These are phyloP conservation scores for Anabacerthia variegaticeps DNA, from an alignment of 2,797 vertebrate species.

Conservation along the genomic window DNA sequence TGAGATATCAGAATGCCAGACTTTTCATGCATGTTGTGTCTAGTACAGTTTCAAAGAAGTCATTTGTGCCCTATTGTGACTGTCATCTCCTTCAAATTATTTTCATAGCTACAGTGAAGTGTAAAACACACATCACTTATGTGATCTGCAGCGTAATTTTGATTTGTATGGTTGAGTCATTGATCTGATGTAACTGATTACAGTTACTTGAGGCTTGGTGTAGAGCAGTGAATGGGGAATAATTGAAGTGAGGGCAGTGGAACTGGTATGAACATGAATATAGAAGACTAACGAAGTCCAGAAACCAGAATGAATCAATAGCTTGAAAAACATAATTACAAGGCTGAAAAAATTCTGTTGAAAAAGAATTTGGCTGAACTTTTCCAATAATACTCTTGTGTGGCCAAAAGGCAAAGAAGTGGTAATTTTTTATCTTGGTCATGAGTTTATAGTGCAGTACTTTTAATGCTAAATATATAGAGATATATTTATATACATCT, in stretches of 20 bases:
- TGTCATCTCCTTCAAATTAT: not conserved
- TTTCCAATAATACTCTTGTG: not conserved
- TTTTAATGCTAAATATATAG: not conserved
- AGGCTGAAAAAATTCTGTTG: not conserved
- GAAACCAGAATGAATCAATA: not conserved
- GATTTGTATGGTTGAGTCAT: not conserved
- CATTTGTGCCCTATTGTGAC: not conserved
- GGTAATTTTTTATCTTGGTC: not conserved
- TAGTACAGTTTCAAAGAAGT: not conserved
- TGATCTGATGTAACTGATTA: not conserved
- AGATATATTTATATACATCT: not conserved
- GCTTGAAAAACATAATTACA: not conserved
- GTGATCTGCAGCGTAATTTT: not conserved
- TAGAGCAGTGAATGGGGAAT: not conserved
- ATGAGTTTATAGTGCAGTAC: not conserved
- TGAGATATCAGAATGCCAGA: not conserved
- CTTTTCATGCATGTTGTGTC: accelerated
- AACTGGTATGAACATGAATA: not conserved
- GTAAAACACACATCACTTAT: not conserved
- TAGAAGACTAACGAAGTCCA: not conserved
- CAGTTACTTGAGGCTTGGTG: not conserved
- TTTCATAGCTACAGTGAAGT: not conserved
- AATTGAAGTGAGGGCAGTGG: not conserved
- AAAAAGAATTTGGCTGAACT: not conserved
- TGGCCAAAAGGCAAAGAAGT: not conserved